A percentile compares a stretch with the other conserved stretches of the same genome.
These are phyloP conservation scores for Paracanthobrama guichenoti DNA, from an alignment of 2,113 vertebrate genomes.

Conservation along the genomic window DNA sequence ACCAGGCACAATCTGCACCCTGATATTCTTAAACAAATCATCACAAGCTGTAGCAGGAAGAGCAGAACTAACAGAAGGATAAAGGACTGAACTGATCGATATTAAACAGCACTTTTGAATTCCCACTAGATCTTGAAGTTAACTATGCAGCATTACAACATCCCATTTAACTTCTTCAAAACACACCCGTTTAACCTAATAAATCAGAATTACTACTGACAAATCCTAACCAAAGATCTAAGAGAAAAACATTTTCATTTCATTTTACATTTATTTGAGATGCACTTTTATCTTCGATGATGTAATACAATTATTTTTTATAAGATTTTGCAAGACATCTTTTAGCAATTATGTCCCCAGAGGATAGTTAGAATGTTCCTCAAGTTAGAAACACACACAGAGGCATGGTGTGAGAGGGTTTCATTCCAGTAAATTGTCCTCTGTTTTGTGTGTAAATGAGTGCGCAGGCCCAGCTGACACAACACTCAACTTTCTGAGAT, in stretches of 20 bases:
- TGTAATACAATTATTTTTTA: neutral
- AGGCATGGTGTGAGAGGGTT: constrained; percentile 27
- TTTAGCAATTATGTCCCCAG: neutral
- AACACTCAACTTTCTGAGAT: constrained; percentile 22
- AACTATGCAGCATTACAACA: no score
- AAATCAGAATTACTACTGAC: neutral
- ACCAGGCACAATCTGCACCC: no score
- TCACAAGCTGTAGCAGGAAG: no score
- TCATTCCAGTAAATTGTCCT: constrained; percentile 23
- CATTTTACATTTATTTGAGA: neutral
- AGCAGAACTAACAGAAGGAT: no score
- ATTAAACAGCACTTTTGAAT: no score
- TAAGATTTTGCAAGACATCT: neutral
- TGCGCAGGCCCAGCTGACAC: constrained; percentile 24
- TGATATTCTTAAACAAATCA: no score
- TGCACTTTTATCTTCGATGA: neutral
- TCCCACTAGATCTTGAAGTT: no score
- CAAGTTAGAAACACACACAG: constrained; percentile 2
- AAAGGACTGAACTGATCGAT: no score
- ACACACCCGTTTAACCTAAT: no score
- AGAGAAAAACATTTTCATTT: neutral
- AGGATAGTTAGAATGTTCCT: neutral
- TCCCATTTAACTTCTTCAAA: no score
- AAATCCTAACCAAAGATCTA: neutral
- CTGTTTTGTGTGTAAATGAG: constrained; percentile 24